Evolutionary conservation across 2,888 invertebrate species (phyloP).

Genomic region (Gryllus longicercus): DNA sequence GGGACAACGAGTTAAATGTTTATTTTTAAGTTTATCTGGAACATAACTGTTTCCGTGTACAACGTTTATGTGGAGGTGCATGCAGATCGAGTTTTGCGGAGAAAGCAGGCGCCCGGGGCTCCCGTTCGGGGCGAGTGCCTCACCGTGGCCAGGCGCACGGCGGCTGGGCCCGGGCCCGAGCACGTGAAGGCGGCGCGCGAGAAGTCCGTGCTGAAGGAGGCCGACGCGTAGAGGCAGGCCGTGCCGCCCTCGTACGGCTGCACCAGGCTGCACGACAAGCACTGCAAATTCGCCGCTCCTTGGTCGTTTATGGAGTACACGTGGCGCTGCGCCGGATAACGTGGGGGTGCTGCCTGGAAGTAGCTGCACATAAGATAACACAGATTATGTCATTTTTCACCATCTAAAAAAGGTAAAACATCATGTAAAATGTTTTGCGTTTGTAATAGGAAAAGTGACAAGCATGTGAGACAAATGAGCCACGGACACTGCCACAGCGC

Average conservation of each 20-base stretch:
- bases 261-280: conserved; percentile 65
- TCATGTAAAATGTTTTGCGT: too few species aligned
- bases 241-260: conserved; percentile 53
- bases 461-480: too few species aligned
- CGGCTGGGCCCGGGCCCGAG: conserved; percentile 60
- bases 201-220: conserved; percentile 58
- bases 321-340: conserved; percentile 67
- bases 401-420: neutral
- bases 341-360: conserved; percentile 63
- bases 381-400: neutral
- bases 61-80: too few species aligned
- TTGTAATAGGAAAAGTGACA: too few species aligned
- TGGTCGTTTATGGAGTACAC: conserved; percentile 51
- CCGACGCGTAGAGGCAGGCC: conserved; percentile 56
- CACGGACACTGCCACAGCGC: too few species aligned
- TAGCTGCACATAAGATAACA: conserved; percentile 57
- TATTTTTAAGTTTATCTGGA: too few species aligned
- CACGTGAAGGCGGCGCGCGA: conserved; percentile 68
- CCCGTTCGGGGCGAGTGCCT: conserved; percentile 51
- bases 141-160: conserved; percentile 48
- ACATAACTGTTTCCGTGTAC: too few species aligned
- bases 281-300: conserved; percentile 47
- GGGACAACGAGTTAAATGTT: too few species aligned
- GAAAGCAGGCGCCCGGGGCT: too few species aligned
- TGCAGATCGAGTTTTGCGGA: too few species aligned